phyloP scores from a whole-genome alignment of 2,113 vertebrate genomes.

The Thinocorus orbignyianus region DNA sequence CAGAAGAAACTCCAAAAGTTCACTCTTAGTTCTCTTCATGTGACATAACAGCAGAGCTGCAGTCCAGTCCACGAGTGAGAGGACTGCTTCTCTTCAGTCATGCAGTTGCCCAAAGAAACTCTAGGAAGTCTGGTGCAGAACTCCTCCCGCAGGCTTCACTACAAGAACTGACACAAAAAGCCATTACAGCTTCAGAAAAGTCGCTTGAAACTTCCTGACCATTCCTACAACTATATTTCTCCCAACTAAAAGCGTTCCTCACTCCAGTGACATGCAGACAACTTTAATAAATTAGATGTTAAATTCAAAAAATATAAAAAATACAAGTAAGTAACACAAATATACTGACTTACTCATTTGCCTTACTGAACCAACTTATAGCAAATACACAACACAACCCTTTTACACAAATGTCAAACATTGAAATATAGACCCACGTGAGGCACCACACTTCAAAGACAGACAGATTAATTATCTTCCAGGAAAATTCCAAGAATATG shows the following conservation, averaged over 20 bases:
- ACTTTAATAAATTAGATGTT: background rate
- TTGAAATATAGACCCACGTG: background rate
- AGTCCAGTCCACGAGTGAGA: background rate
- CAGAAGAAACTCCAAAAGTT: background rate
- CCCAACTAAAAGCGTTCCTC: background rate
- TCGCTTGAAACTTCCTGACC: background rate
- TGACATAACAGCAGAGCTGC: background rate
- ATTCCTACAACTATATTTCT: background rate
- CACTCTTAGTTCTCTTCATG: background rate
- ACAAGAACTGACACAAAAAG: background rate
- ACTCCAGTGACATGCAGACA: background rate
- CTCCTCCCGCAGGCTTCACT: background rate
- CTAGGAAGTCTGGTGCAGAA: background rate
- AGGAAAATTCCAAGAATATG: background rate
- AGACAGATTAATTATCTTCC: background rate
- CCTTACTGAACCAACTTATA: background rate
- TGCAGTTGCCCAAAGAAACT: background rate
- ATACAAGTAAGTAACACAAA: background rate
- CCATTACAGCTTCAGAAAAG: background rate
- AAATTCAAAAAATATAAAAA: background rate
- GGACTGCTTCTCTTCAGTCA: background rate
- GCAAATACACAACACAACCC: background rate
- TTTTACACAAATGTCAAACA: background rate
- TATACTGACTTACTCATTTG: background rate
- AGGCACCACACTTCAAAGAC: background rate